A percentile compares a stretch with the other conserved stretches of the same genome.
These are phyloP conservation scores for Epizoanthus stellaris DNA, from an alignment of 92 coral and sea anemone species.

Conservation along the genomic window DNA sequence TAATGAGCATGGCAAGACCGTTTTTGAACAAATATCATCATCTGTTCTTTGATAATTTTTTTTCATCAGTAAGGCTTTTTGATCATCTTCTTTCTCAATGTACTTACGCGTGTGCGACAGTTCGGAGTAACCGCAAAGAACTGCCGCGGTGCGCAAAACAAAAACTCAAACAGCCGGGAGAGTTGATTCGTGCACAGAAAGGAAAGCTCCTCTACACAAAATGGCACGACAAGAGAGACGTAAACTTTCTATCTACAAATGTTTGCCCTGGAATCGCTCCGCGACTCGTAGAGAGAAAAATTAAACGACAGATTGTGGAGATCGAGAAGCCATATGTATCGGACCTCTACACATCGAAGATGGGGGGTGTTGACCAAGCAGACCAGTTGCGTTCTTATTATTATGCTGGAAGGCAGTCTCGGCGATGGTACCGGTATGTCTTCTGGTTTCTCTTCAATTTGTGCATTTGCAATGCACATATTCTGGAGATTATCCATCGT, in stretches of 20 bases:
- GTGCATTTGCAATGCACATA: constrained; percentile 11
- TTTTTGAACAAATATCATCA: constrained; percentile 63
- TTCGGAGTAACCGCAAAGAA: constrained; percentile 54
- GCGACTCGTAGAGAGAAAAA: not conserved
- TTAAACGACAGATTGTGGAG: constrained; percentile 2
- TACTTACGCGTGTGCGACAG: constrained; percentile 60
- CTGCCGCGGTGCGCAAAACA: constrained; percentile 56
- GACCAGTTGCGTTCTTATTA: constrained; percentile 15
- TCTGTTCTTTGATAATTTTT: constrained; percentile 17
- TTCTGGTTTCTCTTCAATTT: constrained; percentile 42
- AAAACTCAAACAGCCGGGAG: constrained; percentile 38
- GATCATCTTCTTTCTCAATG: constrained; percentile 60
- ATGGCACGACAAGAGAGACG: constrained; percentile 40
- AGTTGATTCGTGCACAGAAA: constrained; percentile 12
- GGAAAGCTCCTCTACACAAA: constrained; percentile 24
- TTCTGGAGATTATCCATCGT: constrained; percentile 19
- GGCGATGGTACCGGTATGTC: constrained; percentile 24
- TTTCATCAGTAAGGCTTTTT: constrained; percentile 45
- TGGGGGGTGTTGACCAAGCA: constrained; percentile 31
- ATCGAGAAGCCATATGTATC: not conserved
- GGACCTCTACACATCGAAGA: not conserved
- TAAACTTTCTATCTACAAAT: constrained; percentile 33
- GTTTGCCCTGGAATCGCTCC: constrained; percentile 5
- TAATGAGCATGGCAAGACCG: constrained; percentile 60
- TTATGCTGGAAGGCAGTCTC: constrained; percentile 5